Evolutionary conservation across 2,113 vertebrate species (phyloP).

Genomic region (Aspidoscelis tigris): DNA sequence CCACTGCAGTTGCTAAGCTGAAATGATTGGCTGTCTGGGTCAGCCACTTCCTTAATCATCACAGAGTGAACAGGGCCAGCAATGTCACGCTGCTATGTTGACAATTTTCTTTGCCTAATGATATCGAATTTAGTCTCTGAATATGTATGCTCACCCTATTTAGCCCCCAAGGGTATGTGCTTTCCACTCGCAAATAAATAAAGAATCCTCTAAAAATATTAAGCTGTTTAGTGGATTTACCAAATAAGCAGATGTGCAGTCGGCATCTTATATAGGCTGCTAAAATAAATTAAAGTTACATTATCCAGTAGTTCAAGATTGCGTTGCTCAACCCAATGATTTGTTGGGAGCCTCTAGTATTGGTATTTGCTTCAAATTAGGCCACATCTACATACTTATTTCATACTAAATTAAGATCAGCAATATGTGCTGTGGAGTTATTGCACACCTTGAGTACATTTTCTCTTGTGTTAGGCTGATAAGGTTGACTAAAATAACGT

Average conservation of each 20-base stretch:
- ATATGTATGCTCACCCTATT: constrained; percentile 49
- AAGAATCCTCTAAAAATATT: constrained; percentile 35
- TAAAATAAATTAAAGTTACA: constrained; percentile 34
- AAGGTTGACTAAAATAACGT: too few relatives aligned
- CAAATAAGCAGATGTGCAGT: constrained; percentile 42
- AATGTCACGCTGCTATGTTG: constrained; percentile 62
- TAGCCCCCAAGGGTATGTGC: constrained; percentile 54
- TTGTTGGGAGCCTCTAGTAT: not conserved
- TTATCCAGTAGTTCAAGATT: not conserved
- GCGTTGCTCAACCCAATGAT: not conserved
- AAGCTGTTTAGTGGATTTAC: constrained; percentile 55
- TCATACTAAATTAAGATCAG: too few relatives aligned
- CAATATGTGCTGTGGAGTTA: too few relatives aligned
- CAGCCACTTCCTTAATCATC: constrained; percentile 61
- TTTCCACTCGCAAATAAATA: constrained; percentile 48
- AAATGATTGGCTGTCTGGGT: constrained; percentile 64
- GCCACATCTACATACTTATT: too few relatives aligned
- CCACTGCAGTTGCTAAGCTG: constrained; percentile 40
- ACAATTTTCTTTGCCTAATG: constrained; percentile 66
- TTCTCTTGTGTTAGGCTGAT: too few relatives aligned
- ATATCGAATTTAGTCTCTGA: constrained; percentile 47
- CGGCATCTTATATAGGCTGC: constrained; percentile 32
- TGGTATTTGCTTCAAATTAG: not conserved
- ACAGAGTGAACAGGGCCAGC: constrained; percentile 60
- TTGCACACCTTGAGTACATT: too few relatives aligned